Evolutionary conservation across 2,797 vertebrate genomes (phyloP).

Genomic region (Neosalanx taihuensis): DNA sequence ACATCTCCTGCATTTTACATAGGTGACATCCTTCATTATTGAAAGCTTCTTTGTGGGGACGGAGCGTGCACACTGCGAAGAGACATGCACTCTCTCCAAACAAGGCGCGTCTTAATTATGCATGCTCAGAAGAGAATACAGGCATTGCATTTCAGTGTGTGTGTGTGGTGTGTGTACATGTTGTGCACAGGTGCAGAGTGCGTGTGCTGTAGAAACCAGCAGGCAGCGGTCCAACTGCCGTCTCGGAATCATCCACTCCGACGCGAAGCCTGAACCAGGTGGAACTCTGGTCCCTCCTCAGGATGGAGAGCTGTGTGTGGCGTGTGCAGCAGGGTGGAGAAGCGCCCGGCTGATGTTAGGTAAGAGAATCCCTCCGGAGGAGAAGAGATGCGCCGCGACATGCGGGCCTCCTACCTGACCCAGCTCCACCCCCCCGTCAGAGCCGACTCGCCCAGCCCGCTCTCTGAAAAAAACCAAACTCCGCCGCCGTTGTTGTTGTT

Average conservation of each 20-base stretch:
- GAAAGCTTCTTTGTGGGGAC: constrained; percentile 77
- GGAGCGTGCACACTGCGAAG: constrained; percentile 70
- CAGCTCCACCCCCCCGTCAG: constrained; percentile 22
- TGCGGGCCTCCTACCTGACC: constrained; percentile 47
- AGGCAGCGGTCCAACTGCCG: constrained; percentile 4
- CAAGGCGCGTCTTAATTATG: constrained; percentile 80
- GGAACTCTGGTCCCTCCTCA: background rate
- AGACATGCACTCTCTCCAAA: constrained; percentile 77
- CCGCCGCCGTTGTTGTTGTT: constrained; percentile 57
- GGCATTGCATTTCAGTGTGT: constrained; percentile 65
- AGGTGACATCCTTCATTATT: constrained; percentile 82
- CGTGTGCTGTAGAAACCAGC: constrained; percentile 7
- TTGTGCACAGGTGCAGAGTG: constrained; percentile 4
- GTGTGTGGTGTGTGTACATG: constrained; percentile 29
- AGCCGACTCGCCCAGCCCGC: constrained; percentile 40
- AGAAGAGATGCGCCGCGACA: constrained; percentile 51
- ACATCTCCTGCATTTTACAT: constrained; percentile 80
- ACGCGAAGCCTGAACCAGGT: background rate
- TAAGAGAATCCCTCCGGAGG: constrained; percentile 33
- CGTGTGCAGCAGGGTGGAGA: constrained; percentile 13
- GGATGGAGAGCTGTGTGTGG: background rate
- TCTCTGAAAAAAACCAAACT: constrained; percentile 33
- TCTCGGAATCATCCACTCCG: background rate
- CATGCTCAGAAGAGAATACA: constrained; percentile 66
- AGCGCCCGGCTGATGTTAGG: constrained; percentile 17